Base-by-base conservation (phyloP, 1,140 invertebrate species). In the Ostrea denselamellosa region DNA sequence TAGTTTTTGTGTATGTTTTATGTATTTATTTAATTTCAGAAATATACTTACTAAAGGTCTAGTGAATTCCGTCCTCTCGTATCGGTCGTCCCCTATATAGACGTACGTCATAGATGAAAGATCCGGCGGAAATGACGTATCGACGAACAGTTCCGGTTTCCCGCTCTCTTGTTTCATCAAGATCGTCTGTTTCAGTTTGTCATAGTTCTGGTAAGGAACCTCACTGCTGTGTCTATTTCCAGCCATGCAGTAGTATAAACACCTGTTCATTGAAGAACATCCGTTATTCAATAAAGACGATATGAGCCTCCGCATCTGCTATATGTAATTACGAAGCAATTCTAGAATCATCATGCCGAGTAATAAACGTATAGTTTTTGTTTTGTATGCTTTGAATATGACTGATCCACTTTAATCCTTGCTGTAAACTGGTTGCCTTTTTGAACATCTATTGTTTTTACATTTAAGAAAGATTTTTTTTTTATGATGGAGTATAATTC, bases 31-130 rank as follows among this genome's bases (percentile, higher is more conserved):
- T 44, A 5, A 44, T 44, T 44, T 44, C 5, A 44, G 25, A 22
- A 34, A 19, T 83, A 53, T 52, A 83, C 92, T 90, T 87, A 94
- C 93, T 86, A 90, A 89, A 0, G 93, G 93, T 86, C 93, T 85
- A 83, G 90, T 87, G 86, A 94, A 94, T 34, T 93, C 89, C 83
- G 93, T 93, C 65, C 89, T 89, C 68, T 94, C 93, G 81, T 94
- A 94, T 56, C 93, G 91, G 88, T 94, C 93, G 62, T 94, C 93
- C 8, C 93, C 93, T 83, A 92, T 94, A 85, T 94, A 94, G 0
- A 94, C 93, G 71, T 94, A 94, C 0, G 92, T 93, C 56, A 94
- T 83, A 0, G 93, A 94, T 12, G 92, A 91, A 14, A 90, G 87
- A 86, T 94, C 93, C 12, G 93, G 93, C 8, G 93, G 92, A 86